phyloP scores from a whole-genome alignment of 1,140 invertebrate genomes.

The Antheraea mylitta region DNA sequence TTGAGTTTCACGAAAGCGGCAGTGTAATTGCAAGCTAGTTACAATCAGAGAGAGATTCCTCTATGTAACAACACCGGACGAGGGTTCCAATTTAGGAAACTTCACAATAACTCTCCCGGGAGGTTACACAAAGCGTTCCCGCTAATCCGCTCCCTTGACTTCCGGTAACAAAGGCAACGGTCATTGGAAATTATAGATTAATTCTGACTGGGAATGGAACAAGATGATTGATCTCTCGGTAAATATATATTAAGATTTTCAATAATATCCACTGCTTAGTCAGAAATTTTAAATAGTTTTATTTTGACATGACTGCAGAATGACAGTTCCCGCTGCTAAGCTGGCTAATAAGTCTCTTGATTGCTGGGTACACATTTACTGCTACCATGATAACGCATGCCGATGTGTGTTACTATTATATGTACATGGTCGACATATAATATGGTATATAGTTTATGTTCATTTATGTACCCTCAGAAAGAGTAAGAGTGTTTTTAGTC shows the following conservation, averaged over 20 bases:
- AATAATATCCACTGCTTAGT: too few relatives aligned
- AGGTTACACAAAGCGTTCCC: conserved; percentile 3
- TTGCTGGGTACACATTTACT: too few relatives aligned
- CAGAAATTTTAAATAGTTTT: too few relatives aligned
- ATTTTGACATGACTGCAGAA: too few relatives aligned
- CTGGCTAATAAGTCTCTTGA: too few relatives aligned
- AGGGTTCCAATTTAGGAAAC: background rate
- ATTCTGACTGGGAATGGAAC: background rate
- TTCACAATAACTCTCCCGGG: background rate
- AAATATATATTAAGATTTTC: background rate
- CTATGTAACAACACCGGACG: conserved; percentile 1
- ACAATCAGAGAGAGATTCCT: background rate
- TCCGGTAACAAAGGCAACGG: background rate
- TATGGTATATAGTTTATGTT: too few relatives aligned
- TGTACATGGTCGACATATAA: too few relatives aligned
- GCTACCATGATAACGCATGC: too few relatives aligned
- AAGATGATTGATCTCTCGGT: background rate
- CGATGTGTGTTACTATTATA: too few relatives aligned
- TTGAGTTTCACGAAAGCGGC: background rate
- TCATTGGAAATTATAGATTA: background rate
- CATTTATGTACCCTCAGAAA: too few relatives aligned
- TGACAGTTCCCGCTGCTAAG: too few relatives aligned
- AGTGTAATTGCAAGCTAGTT: background rate
- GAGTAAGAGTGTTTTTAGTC: too few relatives aligned
- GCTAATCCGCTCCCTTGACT: conserved; percentile 1